Evolutionary conservation across 1,140 invertebrate species (phyloP).

Genomic region (Rhagoletis pomonella): DNA sequence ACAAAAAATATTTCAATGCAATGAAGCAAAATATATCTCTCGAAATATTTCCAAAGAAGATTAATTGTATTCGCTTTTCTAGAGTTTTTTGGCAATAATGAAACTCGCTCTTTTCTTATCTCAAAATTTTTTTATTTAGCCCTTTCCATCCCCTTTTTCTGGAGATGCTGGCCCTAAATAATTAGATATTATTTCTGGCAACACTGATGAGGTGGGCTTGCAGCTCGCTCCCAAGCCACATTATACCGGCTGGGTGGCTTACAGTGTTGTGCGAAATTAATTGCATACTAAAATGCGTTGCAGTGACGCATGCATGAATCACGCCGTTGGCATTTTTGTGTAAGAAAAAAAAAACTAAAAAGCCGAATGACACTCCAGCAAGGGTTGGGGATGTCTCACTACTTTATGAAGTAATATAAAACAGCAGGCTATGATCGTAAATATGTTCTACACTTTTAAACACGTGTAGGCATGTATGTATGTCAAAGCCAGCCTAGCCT

Average conservation of each 20-base stretch:
- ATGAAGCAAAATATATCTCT: no score
- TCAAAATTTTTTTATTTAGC: no score
- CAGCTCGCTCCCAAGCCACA: neutral
- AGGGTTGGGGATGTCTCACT: neutral
- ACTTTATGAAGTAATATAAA: slow-evolving; percentile 32
- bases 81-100: no score
- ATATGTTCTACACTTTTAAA: neutral
- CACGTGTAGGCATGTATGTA: neutral
- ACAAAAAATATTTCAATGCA: no score
- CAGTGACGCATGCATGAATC: neutral
- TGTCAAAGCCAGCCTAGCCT: neutral
- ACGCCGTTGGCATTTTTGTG: neutral
- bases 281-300: neutral
- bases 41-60: no score
- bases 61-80: no score
- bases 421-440: neutral
- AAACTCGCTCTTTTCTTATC: no score
- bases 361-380: neutral
- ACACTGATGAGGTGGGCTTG: no score
- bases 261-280: slow-evolving; percentile 25
- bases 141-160: no score
- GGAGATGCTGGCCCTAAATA: no score
- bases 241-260: neutral
- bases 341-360: neutral
- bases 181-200: no score